These are phyloP conservation scores for Teinopalpus imperialis DNA, from an alignment of 2,888 invertebrate species.

Conservation along the genomic window DNA sequence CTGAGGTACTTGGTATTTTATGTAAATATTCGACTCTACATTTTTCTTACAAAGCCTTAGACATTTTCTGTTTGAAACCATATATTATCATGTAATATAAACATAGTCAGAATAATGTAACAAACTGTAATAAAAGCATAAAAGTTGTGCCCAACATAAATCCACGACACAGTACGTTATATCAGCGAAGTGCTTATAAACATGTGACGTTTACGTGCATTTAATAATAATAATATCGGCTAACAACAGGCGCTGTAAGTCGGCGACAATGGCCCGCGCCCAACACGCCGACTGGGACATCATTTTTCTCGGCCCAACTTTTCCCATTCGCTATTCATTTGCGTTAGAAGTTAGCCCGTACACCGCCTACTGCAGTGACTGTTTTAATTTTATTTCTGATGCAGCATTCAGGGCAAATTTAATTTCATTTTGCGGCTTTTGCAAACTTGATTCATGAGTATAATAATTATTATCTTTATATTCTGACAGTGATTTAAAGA, in stretches of 20 bases:
- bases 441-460: slow-evolving; percentile 74
- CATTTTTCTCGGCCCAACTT: slow-evolving; percentile 79
- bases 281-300: slow-evolving; percentile 67
- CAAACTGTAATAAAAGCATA: not conserved
- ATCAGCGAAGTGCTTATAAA: slow-evolving; percentile 34
- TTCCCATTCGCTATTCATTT: slow-evolving; percentile 82
- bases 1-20: too few species aligned
- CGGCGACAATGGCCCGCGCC: slow-evolving; percentile 56
- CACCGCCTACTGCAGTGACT: slow-evolving; percentile 75
- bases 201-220: slow-evolving; percentile 51
- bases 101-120: not conserved
- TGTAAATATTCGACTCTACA: too few species aligned
- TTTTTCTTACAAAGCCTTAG: too few species aligned
- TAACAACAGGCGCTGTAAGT: slow-evolving; percentile 52
- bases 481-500: slow-evolving; percentile 27
- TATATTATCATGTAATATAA: not conserved
- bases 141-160: slow-evolving; percentile 14
- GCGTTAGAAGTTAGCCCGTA: slow-evolving; percentile 78
- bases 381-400: slow-evolving; percentile 82
- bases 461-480: slow-evolving; percentile 73
- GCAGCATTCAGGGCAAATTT: slow-evolving; percentile 82
- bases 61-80: too few species aligned
- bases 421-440: slow-evolving; percentile 81
- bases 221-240: slow-evolving; percentile 70
- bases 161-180: slow-evolving; percentile 9